Conservation (phyloP, 2,797 vertebrate genomes). For the Pipistrellus nathusii region DNA sequence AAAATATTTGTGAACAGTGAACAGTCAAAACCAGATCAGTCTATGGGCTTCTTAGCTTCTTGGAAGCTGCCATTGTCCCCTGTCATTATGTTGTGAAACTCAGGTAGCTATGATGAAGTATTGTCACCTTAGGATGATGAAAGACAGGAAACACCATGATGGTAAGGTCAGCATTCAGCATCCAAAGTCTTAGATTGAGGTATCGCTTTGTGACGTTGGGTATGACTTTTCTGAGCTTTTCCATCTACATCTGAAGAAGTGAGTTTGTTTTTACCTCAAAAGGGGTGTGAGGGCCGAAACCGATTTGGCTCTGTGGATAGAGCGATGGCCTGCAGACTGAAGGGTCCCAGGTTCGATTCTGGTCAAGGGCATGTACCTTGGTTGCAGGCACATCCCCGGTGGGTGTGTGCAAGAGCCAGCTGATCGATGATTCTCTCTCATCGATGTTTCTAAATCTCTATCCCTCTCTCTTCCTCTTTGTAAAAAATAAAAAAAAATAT, state of each 20-base stretch:
- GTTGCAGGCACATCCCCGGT: too few species aligned
- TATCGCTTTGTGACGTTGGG: neutral
- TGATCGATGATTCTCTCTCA: too few species aligned
- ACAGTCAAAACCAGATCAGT: neutral
- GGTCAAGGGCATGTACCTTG: too few species aligned
- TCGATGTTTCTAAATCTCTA: too few species aligned
- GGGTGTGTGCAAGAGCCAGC: too few species aligned
- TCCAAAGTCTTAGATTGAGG: neutral
- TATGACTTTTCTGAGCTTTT: neutral
- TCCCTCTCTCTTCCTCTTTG: too few species aligned
- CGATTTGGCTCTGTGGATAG: too few species aligned
- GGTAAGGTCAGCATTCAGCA: neutral
- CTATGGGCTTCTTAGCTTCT: neutral
- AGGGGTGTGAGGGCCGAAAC: too few species aligned
- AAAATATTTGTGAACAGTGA: neutral
- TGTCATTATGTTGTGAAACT: neutral
- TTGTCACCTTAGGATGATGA: neutral
- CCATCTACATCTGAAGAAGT: neutral
- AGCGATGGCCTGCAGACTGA: too few species aligned
- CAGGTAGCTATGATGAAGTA: neutral
- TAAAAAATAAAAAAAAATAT: too few species aligned
- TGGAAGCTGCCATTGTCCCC: neutral
- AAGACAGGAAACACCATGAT: neutral
- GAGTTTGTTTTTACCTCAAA: neutral
- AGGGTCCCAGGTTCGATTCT: too few species aligned